These are phyloP conservation scores for Sebastes variabilis DNA, from an alignment of 2,797 vertebrate genomes.

Conservation along the genomic window DNA sequence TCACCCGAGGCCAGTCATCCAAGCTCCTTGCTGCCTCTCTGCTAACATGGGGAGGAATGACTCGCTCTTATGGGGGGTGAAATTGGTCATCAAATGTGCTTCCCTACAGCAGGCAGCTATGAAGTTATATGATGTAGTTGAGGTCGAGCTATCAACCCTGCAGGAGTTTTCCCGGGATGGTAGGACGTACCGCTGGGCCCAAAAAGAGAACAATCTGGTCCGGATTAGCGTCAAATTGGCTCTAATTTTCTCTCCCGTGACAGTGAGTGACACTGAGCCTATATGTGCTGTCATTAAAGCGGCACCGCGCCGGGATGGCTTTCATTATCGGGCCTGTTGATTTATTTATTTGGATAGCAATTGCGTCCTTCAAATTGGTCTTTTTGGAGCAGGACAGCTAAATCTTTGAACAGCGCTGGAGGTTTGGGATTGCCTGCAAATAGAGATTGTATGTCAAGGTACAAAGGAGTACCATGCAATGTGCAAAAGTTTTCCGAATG, in stretches of 20 bases:
- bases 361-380: slow-evolving; percentile 66
- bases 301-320: slow-evolving; percentile 68
- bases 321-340: slow-evolving; percentile 75
- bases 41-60: slow-evolving; percentile 37
- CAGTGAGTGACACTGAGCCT: slow-evolving; percentile 73
- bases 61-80: slow-evolving; percentile 40
- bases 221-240: slow-evolving; percentile 75
- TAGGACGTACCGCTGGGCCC: slow-evolving; percentile 32
- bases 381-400: slow-evolving; percentile 50
- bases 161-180: slow-evolving; percentile 48
- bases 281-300: slow-evolving; percentile 74
- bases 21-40: slow-evolving; percentile 7
- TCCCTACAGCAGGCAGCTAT: slow-evolving; percentile 29
- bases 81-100: slow-evolving; percentile 56
- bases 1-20: slow-evolving; percentile 33
- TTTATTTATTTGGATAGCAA: slow-evolving; percentile 77
- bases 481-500: slow-evolving; percentile 31
- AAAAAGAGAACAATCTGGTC: slow-evolving; percentile 69
- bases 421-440: slow-evolving; percentile 26
- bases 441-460: slow-evolving; percentile 33
- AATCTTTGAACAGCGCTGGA: slow-evolving; percentile 55
- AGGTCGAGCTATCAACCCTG: slow-evolving; percentile 35
- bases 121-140: slow-evolving; percentile 41
- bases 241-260: slow-evolving; percentile 74
- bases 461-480: slow-evolving; percentile 15